Conservation (phyloP, 2,888 invertebrate species). For the Synergus itoensis region DNA sequence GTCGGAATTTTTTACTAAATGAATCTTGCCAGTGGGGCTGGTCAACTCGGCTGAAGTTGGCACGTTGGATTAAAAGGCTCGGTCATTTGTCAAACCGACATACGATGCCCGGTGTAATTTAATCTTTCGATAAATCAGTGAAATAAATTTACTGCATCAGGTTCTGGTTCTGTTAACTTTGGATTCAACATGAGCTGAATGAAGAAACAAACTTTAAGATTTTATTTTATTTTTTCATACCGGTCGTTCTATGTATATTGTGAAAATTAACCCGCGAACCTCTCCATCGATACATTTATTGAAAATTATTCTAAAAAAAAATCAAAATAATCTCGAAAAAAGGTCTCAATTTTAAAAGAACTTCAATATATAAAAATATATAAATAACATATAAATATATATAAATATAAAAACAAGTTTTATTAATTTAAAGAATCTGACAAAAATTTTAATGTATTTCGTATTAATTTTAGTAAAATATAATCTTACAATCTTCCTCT, state of each 20-base stretch:
- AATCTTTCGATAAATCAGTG: constrained; percentile 57
- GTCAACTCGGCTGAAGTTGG: constrained; percentile 13
- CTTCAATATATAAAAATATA: too few species aligned
- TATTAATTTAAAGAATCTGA: not conserved
- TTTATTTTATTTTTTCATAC: not conserved
- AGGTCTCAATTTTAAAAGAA: not conserved
- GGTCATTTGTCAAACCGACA: constrained; percentile 40
- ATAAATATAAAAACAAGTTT: not conserved
- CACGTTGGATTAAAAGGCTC: constrained; percentile 28
- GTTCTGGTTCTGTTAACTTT: constrained; percentile 5
- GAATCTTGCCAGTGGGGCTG: not conserved
- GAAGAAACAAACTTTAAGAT: not conserved
- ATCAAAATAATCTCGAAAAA: not conserved
- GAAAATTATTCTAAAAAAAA: not conserved
- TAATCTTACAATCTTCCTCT: not conserved
- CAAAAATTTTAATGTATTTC: not conserved
- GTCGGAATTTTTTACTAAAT: constrained; percentile 29
- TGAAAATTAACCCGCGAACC: not conserved
- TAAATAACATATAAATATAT: too few species aligned
- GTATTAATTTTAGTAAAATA: not conserved
- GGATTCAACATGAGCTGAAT: not conserved
- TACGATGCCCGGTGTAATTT: constrained; percentile 52
- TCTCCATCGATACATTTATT: not conserved
- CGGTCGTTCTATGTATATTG: not conserved
- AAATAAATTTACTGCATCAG: constrained; percentile 50